phyloP scores from a whole-genome alignment of 2,888 invertebrate genomes.

The Myathropa florea region DNA sequence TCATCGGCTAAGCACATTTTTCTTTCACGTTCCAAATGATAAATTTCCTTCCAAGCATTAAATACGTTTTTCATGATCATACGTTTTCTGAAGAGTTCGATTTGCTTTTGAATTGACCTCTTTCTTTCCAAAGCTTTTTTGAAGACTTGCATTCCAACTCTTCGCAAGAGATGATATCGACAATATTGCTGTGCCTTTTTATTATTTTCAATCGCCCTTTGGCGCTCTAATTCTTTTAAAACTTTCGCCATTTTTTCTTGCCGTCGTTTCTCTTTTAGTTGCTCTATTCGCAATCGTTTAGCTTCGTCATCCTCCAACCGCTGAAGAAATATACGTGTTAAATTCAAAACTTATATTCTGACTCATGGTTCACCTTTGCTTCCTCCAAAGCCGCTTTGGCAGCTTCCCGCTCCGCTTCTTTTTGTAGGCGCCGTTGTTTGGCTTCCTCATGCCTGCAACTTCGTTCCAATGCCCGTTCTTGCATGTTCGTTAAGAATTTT shows the following conservation, averaged over 20 bases:
- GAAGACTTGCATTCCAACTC: conserved; percentile 78
- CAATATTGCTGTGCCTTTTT: conserved; percentile 80
- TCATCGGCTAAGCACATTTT: conserved; percentile 83
- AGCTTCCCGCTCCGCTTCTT: conserved; percentile 80
- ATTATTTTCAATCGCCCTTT: conserved; percentile 80
- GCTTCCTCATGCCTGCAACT: conserved; percentile 80
- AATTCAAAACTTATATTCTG: no score
- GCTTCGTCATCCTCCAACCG: conserved; percentile 83
- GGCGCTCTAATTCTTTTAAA: conserved; percentile 83
- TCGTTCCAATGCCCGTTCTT: conserved; percentile 86
- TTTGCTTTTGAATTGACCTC: conserved; percentile 79
- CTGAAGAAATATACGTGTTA: conserved; percentile 72
- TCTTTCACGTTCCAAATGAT: conserved; percentile 81
- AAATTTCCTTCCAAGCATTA: conserved; percentile 82
- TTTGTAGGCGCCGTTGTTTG: conserved; percentile 78
- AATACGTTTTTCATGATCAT: conserved; percentile 82
- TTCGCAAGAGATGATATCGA: conserved; percentile 77
- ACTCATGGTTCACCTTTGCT: conserved; percentile 79
- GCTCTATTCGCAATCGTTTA: conserved; percentile 83
- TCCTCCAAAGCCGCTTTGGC: conserved; percentile 79
- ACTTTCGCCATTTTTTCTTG: conserved; percentile 84
- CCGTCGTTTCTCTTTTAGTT: conserved; percentile 84
- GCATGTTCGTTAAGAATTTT: conserved; percentile 87
- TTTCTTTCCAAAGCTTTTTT: conserved; percentile 77
- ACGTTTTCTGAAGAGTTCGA: conserved; percentile 81